Conservation (phyloP, 2,797 vertebrate species). For the Buceros bicornis region DNA sequence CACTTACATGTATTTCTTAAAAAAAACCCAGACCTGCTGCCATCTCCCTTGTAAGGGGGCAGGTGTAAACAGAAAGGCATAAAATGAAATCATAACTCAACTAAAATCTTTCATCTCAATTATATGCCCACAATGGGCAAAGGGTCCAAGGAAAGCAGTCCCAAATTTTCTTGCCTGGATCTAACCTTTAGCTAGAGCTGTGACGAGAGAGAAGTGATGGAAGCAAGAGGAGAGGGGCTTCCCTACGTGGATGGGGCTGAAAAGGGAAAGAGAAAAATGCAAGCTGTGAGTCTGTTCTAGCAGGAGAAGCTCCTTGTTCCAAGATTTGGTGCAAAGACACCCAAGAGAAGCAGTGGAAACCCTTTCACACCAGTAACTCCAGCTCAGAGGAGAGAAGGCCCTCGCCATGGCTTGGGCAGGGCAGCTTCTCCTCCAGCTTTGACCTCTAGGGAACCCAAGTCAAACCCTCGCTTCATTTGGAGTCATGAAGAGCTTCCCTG, state of each 20-base stretch:
- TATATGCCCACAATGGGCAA: background rate
- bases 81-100: background rate
- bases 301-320: background rate
- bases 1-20: background rate
- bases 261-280: background rate
- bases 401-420: fast-evolving
- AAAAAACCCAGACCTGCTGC: background rate
- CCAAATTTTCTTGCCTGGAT: background rate
- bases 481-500: background rate
- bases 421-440: background rate
- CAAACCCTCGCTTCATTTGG: background rate
- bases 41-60: background rate
- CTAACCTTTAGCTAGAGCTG: background rate
- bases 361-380: background rate
- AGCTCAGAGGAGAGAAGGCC: background rate
- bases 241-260: fast-evolving
- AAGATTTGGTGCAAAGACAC: background rate
- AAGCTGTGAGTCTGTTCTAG: background rate
- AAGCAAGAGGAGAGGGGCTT: background rate
- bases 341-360: background rate
- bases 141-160: background rate
- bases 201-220: background rate
- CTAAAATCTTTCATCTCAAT: background rate
- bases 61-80: background rate
- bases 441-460: background rate